A percentile compares a stretch with the other conserved stretches of the same genome.
Evolutionary conservation across 2,113 vertebrate species (phyloP).

Genomic region (Pseudopipra pipra): DNA sequence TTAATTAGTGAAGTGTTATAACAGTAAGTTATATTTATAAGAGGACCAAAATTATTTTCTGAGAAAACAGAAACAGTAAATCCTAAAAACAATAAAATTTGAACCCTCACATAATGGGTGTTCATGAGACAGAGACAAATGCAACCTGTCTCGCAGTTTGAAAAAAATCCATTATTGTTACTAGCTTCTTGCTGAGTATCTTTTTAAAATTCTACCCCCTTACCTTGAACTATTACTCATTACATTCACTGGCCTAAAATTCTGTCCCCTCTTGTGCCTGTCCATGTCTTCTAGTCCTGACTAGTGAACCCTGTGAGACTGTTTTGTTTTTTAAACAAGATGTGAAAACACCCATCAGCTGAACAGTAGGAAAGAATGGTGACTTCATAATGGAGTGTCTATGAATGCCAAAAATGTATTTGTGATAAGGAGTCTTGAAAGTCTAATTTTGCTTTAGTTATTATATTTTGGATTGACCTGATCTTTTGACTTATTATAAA

Average conservation of each 20-base stretch:
- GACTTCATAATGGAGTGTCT: background rate
- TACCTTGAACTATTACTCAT: background rate
- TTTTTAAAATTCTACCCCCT: background rate
- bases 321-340: background rate
- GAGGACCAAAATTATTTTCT: background rate
- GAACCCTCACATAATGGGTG: fast-evolving
- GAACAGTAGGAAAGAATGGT: background rate
- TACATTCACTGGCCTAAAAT: background rate
- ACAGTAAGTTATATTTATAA: background rate
- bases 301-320: background rate
- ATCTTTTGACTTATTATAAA: background rate
- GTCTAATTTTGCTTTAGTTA: background rate
- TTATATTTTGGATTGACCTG: background rate
- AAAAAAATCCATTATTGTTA: background rate
- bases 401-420: background rate
- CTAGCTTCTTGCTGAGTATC: background rate
- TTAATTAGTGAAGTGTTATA: background rate
- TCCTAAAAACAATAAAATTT: background rate
- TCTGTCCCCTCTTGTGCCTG: background rate
- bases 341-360: background rate
- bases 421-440: background rate
- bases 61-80: background rate
- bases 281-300: background rate
- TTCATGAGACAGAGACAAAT: background rate
- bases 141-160: background rate